Evolutionary conservation across 2,113 vertebrate genomes (phyloP).

Genomic region (Oreochromis aureus): DNA sequence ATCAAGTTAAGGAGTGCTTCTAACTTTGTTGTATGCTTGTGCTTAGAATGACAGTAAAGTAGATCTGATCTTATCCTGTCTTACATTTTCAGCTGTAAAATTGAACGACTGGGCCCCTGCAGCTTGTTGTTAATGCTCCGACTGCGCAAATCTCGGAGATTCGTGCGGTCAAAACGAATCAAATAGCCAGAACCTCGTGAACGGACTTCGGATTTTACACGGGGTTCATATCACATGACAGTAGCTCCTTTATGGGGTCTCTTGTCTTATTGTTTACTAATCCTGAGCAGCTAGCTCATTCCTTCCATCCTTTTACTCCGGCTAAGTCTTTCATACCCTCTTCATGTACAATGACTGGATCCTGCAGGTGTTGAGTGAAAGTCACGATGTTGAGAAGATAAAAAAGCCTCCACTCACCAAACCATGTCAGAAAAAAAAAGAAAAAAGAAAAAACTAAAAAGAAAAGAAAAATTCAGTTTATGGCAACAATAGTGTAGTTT

Average conservation of each 20-base stretch:
- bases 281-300: conserved; percentile 51
- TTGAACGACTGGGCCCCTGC: background rate
- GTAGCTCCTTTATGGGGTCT: background rate
- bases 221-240: conserved; percentile 42
- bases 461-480: background rate
- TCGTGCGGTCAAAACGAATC: background rate
- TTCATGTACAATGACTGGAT: conserved; percentile 45
- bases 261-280: conserved; percentile 53
- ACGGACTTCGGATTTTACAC: background rate
- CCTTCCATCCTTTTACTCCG: conserved; percentile 33
- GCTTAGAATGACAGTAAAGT: background rate
- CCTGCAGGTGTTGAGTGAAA: conserved; percentile 65
- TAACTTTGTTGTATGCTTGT: background rate
- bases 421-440: background rate
- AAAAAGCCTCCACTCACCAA: background rate
- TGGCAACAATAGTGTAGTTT: background rate
- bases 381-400: conserved; percentile 38
- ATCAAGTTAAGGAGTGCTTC: background rate
- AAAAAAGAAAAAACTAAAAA: background rate
- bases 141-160: background rate
- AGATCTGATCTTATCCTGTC: background rate
- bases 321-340: conserved; percentile 59
- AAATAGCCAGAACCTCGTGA: background rate
- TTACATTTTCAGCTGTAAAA: background rate
- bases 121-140: background rate